Conservation (phyloP, 2,113 vertebrate genomes). For the Lynx canadensis region DNA sequence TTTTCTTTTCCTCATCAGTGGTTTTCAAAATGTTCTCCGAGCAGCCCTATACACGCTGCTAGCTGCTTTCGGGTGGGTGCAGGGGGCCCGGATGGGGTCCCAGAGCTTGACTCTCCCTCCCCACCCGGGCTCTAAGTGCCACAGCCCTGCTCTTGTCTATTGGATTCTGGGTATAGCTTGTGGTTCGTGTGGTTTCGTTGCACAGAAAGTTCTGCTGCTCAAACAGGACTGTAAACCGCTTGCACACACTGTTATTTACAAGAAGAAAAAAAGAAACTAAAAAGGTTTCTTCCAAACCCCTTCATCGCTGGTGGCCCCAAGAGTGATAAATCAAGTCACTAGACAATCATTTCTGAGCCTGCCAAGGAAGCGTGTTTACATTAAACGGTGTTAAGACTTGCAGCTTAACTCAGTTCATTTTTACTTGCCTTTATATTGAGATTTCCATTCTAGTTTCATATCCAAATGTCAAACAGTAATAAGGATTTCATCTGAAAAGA, state of each 20-base stretch:
- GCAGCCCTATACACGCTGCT: neutral
- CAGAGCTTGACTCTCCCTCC: neutral
- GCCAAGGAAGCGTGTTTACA: neutral
- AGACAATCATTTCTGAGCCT: neutral
- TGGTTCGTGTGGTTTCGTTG: neutral
- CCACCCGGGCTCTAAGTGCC: accelerated
- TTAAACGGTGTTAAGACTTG: neutral
- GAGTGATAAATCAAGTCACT: neutral
- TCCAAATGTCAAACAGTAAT: conserved; percentile 38
- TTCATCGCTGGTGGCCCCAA: neutral
- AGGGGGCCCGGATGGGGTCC: neutral
- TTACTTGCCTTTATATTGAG: neutral
- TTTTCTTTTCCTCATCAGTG: neutral
- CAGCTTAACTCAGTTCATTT: neutral
- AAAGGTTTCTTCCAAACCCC: neutral
- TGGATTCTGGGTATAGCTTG: neutral
- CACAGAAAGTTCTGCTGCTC: neutral
- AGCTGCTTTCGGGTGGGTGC: neutral
- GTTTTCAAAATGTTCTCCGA: neutral
- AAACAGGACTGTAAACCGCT: neutral
- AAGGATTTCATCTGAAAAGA: conserved; percentile 45
- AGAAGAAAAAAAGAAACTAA: neutral
- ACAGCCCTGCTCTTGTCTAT: neutral
- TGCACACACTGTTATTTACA: neutral
- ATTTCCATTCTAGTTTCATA: conserved; percentile 9